Percentiles rank a stretch among this genome's conserved stretches.
Conservation (phyloP, 2,888 invertebrate species). For the Helobdella robusta region DNA sequence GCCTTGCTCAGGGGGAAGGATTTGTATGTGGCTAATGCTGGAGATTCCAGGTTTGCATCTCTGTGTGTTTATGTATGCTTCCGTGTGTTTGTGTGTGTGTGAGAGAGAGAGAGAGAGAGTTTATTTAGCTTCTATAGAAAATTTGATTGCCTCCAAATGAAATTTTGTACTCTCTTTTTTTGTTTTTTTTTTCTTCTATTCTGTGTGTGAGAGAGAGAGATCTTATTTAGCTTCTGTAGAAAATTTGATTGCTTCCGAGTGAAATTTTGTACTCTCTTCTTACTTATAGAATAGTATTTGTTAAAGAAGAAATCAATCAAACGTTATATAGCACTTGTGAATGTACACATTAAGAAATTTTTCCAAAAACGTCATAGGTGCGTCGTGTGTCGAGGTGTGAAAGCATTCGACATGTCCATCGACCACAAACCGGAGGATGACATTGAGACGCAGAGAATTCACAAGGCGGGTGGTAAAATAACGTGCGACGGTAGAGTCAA, state of each 20-base stretch:
- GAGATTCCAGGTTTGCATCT: conserved; percentile 75
- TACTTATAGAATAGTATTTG: not conserved
- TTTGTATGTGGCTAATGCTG: conserved; percentile 89
- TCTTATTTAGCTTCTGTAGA: too few species aligned
- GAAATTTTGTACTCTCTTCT: too few species aligned
- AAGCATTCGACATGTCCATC: conserved; percentile 77
- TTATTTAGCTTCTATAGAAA: too few species aligned
- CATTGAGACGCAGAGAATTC: conserved; percentile 68
- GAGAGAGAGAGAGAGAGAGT: too few species aligned
- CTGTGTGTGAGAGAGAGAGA: too few species aligned
- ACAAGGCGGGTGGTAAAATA: conserved; percentile 84
- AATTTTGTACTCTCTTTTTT: too few species aligned
- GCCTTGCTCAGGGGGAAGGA: conserved; percentile 67
- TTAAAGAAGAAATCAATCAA: not conserved
- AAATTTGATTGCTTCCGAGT: too few species aligned
- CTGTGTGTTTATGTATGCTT: too few species aligned
- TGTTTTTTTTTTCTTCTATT: too few species aligned
- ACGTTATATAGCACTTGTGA: not conserved
- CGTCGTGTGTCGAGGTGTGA: conserved; percentile 69
- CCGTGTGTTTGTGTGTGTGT: too few species aligned
- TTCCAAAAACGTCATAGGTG: conserved; percentile 42
- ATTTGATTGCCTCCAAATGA: too few species aligned
- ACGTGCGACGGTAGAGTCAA: conserved; percentile 86
- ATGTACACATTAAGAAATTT: too few species aligned
- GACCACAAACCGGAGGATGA: conserved; percentile 97